These are phyloP conservation scores for Danaus melanippus DNA, from an alignment of 1,140 invertebrate species.

Conservation along the genomic window DNA sequence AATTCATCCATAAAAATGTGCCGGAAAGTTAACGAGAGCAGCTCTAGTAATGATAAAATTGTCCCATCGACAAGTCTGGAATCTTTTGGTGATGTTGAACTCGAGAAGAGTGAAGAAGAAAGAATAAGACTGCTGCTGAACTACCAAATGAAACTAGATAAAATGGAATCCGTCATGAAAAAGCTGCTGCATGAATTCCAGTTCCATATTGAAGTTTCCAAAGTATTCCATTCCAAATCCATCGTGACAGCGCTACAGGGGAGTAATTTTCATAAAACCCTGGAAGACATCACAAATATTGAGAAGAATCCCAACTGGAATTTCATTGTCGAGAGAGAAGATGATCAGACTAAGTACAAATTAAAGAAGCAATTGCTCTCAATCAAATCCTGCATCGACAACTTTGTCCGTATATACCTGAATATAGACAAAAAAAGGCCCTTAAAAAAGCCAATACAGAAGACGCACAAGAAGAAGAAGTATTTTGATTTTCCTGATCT, in stretches of 20 bases:
- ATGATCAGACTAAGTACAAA: slow-evolving; percentile 37
- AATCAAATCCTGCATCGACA: slow-evolving; percentile 42
- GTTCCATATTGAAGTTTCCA: slow-evolving; percentile 57
- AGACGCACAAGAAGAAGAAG: slow-evolving; percentile 43
- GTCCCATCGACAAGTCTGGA: slow-evolving; percentile 38
- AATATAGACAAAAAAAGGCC: too few species aligned
- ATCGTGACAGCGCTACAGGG: slow-evolving; percentile 28
- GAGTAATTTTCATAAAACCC: slow-evolving; percentile 30
- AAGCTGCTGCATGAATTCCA: slow-evolving; percentile 53
- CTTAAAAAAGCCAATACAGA: too few species aligned
- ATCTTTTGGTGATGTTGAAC: slow-evolving; percentile 53
- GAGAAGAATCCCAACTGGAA: slow-evolving; percentile 41
- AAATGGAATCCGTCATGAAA: slow-evolving; percentile 43
- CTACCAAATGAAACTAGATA: slow-evolving; percentile 51
- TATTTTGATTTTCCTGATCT: slow-evolving; percentile 58
- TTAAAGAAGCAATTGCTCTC: slow-evolving; percentile 45
- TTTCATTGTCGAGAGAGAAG: slow-evolving; percentile 48
- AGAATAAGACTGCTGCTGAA: slow-evolving; percentile 34
- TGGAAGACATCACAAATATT: slow-evolving; percentile 25
- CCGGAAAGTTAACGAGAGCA: slow-evolving; percentile 34
- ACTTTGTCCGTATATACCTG: slow-evolving; percentile 39
- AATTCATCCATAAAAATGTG: slow-evolving; percentile 54
- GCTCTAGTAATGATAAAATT: slow-evolving; percentile 22
- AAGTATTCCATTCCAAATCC: slow-evolving; percentile 42
- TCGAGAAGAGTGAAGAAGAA: slow-evolving; percentile 50